These are phyloP conservation scores for Heliconius hewitsoni DNA, from an alignment of 1,140 invertebrate genomes.

Conservation along the genomic window DNA sequence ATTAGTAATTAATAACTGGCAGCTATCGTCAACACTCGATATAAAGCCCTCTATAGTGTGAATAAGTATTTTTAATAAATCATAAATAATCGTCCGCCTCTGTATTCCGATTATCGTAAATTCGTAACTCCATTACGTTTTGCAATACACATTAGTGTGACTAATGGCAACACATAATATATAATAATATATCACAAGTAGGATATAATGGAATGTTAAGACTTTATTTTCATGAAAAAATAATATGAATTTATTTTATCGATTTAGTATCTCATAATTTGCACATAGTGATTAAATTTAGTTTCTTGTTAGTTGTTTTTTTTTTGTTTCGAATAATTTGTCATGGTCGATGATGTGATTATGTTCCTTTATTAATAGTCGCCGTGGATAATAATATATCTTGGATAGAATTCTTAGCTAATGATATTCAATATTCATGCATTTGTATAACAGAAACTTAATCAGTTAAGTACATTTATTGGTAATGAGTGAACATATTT, in stretches of 20 bases:
- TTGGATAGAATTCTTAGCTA: constrained; percentile 48
- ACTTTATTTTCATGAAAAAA: constrained; percentile 59
- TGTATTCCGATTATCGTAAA: neutral
- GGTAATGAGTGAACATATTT: constrained; percentile 19
- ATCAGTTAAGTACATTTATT: constrained; percentile 36
- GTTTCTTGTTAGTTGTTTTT: constrained; percentile 35
- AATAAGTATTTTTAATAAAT: constrained; percentile 14
- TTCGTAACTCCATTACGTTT: neutral
- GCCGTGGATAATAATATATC: constrained; percentile 56
- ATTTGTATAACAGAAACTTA: constrained; percentile 36
- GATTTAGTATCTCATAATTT: constrained; percentile 45
- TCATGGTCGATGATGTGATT: constrained; percentile 58
- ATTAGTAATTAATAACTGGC: neutral
- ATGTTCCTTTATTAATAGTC: constrained; percentile 67
- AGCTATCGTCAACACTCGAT: neutral
- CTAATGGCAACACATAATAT: constrained; percentile 17
- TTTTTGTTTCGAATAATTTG: constrained; percentile 28
- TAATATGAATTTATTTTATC: constrained; percentile 51
- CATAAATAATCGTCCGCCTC: constrained; percentile 12
- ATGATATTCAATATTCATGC: constrained; percentile 40
- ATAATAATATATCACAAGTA: constrained; percentile 36
- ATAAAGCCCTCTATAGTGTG: neutral
- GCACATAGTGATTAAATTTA: constrained; percentile 67
- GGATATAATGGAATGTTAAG: constrained; percentile 59
- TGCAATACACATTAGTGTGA: constrained; percentile 17